Conservation (phyloP, 1,140 invertebrate genomes). For the Muscidifurax raptorellus region DNA sequence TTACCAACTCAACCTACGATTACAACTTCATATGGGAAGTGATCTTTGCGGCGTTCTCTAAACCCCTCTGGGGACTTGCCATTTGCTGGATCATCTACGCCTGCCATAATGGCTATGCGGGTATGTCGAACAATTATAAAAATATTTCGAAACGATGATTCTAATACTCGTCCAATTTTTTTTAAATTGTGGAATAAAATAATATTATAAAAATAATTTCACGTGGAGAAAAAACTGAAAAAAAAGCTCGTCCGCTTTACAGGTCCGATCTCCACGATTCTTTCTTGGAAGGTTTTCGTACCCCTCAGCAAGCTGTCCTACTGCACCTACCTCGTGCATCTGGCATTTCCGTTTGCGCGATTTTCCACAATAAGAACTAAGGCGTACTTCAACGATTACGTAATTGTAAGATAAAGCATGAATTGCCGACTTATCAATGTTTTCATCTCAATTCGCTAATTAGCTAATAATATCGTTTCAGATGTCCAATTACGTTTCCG, state of each 20-base stretch:
- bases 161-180: too few species aligned
- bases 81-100: constrained; percentile 18
- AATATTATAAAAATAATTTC: background rate
- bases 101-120: background rate
- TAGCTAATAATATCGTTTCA: constrained; percentile 11
- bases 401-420: constrained; percentile 20
- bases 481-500: background rate
- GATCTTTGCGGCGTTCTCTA: background rate
- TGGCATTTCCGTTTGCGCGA: constrained; percentile 50
- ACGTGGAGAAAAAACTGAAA: background rate
- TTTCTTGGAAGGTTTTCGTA: constrained; percentile 76
- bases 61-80: background rate
- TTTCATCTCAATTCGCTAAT: background rate
- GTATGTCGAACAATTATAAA: too few species aligned
- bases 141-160: too few species aligned
- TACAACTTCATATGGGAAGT: background rate
- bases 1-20: background rate
- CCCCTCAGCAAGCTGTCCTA: constrained; percentile 78
- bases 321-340: constrained; percentile 77
- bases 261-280: constrained; percentile 75
- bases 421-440: background rate
- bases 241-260: constrained; percentile 13
- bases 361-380: constrained; percentile 17
- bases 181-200: too few species aligned
- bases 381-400: constrained; percentile 25